These are phyloP conservation scores for Rhabdophis nuchalis DNA, from an alignment of 2,797 vertebrate genomes.

Conservation along the genomic window DNA sequence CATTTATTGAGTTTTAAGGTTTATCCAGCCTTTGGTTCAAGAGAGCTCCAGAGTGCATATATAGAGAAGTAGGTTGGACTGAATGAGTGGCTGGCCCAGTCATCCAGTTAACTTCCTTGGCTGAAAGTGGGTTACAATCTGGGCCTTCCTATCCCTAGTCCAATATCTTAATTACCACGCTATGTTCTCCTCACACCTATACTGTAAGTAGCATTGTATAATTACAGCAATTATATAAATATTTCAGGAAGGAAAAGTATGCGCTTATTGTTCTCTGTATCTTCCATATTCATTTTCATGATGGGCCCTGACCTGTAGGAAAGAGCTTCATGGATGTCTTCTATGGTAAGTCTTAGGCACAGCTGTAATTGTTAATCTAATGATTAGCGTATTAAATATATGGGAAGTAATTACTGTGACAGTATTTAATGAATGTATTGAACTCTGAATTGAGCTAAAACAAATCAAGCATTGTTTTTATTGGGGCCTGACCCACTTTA, in stretches of 20 bases:
- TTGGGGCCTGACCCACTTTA: background rate
- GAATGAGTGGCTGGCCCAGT: background rate
- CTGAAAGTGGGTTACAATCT: background rate
- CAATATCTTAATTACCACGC: background rate
- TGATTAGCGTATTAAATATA: background rate
- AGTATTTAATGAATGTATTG: background rate
- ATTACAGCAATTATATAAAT: background rate
- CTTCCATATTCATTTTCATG: background rate
- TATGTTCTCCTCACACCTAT: background rate
- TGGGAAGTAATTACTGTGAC: background rate
- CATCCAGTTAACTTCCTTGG: background rate
- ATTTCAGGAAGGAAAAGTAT: background rate
- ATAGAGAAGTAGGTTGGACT: background rate
- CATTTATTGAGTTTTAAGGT: background rate
- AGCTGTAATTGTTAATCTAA: background rate
- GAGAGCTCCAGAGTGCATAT: background rate
- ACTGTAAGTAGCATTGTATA: background rate
- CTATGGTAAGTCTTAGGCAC: background rate
- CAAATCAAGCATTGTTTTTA: background rate
- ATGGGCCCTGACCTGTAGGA: background rate
- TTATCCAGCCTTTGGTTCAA: background rate
- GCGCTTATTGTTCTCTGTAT: background rate
- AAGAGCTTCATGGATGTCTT: background rate
- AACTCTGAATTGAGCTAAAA: background rate
- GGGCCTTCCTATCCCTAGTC: background rate